A percentile compares a stretch with the other conserved stretches of the same genome.
Evolutionary conservation across 2,113 vertebrate genomes (phyloP).

Genomic region (Oryzias woworae): DNA sequence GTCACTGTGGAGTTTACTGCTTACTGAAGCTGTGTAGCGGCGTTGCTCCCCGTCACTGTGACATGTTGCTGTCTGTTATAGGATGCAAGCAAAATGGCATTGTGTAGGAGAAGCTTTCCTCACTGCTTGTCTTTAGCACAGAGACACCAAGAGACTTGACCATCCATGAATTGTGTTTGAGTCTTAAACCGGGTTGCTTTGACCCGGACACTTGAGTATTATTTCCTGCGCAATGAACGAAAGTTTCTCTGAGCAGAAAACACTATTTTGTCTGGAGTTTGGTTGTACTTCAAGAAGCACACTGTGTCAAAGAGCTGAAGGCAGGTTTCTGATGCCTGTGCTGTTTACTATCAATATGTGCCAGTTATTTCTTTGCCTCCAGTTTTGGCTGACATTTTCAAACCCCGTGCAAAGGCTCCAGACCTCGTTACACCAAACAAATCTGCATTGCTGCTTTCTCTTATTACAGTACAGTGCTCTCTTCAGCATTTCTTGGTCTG

Average conservation of each 20-base stretch:
- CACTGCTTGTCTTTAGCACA: slow-evolving; percentile 49
- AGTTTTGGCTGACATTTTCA: slow-evolving; percentile 32
- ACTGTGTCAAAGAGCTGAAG: slow-evolving; percentile 70
- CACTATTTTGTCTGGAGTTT: slow-evolving; percentile 50
- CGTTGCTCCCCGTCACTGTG: slow-evolving; percentile 91
- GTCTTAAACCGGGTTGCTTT: slow-evolving; percentile 64
- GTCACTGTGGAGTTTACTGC: slow-evolving; percentile 83
- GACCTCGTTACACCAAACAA: slow-evolving; percentile 67
- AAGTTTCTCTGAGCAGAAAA: slow-evolving; percentile 56
- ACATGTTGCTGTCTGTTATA: slow-evolving; percentile 93
- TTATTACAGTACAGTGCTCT: slow-evolving; percentile 61
- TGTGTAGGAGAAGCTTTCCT: slow-evolving; percentile 59
- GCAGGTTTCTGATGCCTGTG: slow-evolving; percentile 58
- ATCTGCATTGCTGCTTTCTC: slow-evolving; percentile 73
- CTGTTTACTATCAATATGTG: slow-evolving; percentile 67
- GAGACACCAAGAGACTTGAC: slow-evolving; percentile 55
- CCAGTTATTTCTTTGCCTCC: slow-evolving; percentile 49
- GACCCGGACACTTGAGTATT: slow-evolving; percentile 65
- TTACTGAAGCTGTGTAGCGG: slow-evolving; percentile 85
- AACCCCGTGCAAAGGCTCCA: slow-evolving; percentile 47
- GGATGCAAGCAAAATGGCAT: slow-evolving; percentile 84
- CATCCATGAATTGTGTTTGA: slow-evolving; percentile 61
- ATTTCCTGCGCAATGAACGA: slow-evolving; percentile 61
- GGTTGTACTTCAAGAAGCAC: slow-evolving; percentile 65
- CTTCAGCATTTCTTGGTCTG: slow-evolving; percentile 64